phyloP scores from a whole-genome alignment of 2,888 invertebrate species.

The Alitta virens region DNA sequence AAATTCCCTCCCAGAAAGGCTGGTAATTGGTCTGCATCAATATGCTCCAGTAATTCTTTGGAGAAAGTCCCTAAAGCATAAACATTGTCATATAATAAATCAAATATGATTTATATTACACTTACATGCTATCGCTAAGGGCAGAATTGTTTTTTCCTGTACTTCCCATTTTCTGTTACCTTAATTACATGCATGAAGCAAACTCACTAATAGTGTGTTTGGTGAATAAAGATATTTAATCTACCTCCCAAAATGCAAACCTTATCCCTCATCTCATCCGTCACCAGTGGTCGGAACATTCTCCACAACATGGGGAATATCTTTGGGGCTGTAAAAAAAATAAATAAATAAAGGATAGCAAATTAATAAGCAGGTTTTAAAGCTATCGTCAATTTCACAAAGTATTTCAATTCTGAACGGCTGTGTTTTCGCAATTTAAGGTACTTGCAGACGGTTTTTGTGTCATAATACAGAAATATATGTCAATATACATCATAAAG shows the following conservation, averaged over 20 bases:
- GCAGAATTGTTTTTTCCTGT: neutral
- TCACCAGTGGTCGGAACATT: conserved; percentile 79
- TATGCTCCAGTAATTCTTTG: conserved; percentile 60
- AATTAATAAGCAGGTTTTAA: no score
- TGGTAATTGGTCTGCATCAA: conserved; percentile 32
- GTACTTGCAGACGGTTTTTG: no score
- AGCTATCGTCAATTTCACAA: no score
- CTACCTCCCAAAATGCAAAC: conserved; percentile 77
- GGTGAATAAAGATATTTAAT: no score
- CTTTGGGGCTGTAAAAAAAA: conserved; percentile 70
- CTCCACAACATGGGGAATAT: conserved; percentile 82
- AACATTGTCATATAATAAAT: neutral
- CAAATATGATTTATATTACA: neutral
- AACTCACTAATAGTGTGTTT: no score
- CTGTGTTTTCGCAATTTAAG: no score
- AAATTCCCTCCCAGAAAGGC: conserved; percentile 30
- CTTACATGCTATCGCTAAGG: neutral
- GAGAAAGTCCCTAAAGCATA: conserved; percentile 64
- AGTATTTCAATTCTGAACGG: no score
- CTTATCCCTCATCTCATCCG: conserved; percentile 83
- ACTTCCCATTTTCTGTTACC: no score
- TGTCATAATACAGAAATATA: no score
- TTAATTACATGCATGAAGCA: no score
- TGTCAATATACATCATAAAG: no score
- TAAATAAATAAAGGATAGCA: no score